Percentiles rank a stretch among this genome's conserved stretches.
Evolutionary conservation across 1,140 invertebrate genomes (phyloP).

Genomic region (Drosophila sulfurigaster): DNA sequence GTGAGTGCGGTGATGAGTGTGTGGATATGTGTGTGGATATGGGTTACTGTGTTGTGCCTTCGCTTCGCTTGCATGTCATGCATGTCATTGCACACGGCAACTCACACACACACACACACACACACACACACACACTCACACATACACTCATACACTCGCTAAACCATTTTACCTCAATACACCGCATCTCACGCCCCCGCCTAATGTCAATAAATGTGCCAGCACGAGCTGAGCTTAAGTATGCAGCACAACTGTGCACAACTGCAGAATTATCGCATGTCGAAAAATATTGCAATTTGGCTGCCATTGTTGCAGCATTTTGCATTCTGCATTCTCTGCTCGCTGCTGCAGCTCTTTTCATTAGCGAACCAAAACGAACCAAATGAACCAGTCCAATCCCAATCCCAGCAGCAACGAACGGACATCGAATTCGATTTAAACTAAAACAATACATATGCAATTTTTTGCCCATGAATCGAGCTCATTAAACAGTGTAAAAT

Average conservation of each 20-base stretch:
- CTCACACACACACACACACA: neutral
- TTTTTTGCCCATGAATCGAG: no score
- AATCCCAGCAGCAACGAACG: no score
- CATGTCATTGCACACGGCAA: conserved; percentile 23
- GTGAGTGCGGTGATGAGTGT: neutral
- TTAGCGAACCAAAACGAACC: neutral
- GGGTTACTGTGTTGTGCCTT: conserved; percentile 52
- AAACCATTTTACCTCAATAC: no score
- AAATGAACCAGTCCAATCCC: neutral
- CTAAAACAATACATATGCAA: no score
- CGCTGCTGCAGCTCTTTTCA: neutral
- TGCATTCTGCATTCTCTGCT: neutral
- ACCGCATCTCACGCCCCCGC: neutral
- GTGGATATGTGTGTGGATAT: conserved; percentile 13
- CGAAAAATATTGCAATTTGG: conserved; percentile 36
- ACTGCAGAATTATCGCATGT: conserved; percentile 23
- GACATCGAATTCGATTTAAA: no score
- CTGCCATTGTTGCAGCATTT: conserved; percentile 3
- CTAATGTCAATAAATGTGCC: conserved; percentile 49
- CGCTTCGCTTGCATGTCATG: conserved; percentile 26
- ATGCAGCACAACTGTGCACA: neutral
- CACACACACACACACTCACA: conserved; percentile 6
- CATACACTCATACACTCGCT: conserved; percentile 4
- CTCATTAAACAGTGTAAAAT: no score
- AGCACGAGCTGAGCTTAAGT: conserved; percentile 1